Percentiles rank a stretch among this genome's conserved stretches.
Evolutionary conservation across 2,888 invertebrate genomes (phyloP).

Genomic region (Rapana venosa): DNA sequence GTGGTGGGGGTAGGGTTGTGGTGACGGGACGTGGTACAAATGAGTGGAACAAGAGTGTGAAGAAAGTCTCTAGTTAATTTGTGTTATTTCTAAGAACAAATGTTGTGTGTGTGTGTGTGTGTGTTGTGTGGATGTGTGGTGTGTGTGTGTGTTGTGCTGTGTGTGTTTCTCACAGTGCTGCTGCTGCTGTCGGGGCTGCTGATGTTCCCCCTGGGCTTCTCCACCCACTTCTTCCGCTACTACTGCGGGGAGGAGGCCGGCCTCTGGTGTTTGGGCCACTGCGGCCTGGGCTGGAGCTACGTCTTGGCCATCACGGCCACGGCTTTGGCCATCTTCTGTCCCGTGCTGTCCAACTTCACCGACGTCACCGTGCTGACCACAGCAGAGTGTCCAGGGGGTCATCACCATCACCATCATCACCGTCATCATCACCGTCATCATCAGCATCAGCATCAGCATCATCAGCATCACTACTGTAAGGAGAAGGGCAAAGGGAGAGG

Average conservation of each 20-base stretch:
- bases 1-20: too few relatives aligned
- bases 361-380: conserved; percentile 40
- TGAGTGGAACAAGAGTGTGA: too few relatives aligned
- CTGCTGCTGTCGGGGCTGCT: conserved; percentile 76
- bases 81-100: too few relatives aligned
- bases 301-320: conserved; percentile 77
- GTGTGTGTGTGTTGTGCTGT: conserved; percentile 5
- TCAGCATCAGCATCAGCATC: too few relatives aligned
- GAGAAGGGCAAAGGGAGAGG: not conserved
- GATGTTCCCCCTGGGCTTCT: conserved; percentile 78
- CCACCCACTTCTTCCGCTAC: conserved; percentile 74
- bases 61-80: too few relatives aligned
- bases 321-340: conserved; percentile 78
- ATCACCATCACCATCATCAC: too few relatives aligned
- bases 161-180: conserved; percentile 68
- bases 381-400: too few relatives aligned
- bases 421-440: too few relatives aligned
- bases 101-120: not conserved
- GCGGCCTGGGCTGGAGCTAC: conserved; percentile 79
- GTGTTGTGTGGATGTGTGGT: too few relatives aligned
- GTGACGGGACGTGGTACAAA: too few relatives aligned
- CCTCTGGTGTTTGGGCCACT: conserved; percentile 73
- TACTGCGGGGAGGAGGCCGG: conserved; percentile 70
- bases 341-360: conserved; percentile 71
- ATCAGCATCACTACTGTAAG: too few relatives aligned